These are phyloP conservation scores for Orthosia incerta DNA, from an alignment of 2,888 invertebrate genomes.

Conservation along the genomic window DNA sequence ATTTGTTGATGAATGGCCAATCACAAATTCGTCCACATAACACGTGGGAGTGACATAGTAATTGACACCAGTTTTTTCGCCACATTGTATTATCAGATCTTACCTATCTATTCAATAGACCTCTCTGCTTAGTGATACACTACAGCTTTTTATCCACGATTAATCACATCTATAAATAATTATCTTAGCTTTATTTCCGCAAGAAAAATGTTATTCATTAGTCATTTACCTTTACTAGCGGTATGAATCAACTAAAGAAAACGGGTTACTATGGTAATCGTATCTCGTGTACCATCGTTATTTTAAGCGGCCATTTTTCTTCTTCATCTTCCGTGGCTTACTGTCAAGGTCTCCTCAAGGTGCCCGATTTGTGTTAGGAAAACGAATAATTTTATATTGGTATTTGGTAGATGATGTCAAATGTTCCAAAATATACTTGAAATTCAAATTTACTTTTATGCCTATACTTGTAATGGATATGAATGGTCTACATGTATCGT, in stretches of 20 bases:
- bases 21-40: background rate
- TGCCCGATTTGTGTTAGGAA: background rate
- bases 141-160: conserved; percentile 35
- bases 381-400: background rate
- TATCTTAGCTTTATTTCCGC: conserved; percentile 34
- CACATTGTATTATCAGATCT: conserved; percentile 8
- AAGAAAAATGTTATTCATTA: conserved; percentile 45
- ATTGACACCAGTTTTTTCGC: conserved; percentile 40
- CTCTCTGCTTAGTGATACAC: background rate
- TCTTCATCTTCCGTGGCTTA: conserved; percentile 21
- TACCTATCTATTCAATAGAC: conserved; percentile 14
- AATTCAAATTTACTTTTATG: background rate
- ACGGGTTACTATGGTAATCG: conserved; percentile 39
- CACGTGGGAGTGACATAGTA: conserved; percentile 28
- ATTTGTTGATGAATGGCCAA: conserved; percentile 12
- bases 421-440: too few species aligned
- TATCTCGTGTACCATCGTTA: conserved; percentile 15
- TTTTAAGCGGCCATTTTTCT: conserved; percentile 22
- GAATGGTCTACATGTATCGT: background rate
- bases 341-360: background rate
- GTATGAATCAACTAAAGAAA: conserved; percentile 41
- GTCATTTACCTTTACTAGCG: conserved; percentile 30
- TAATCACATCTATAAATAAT: conserved; percentile 51
- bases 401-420: background rate
- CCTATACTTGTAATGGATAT: background rate